Evolutionary conservation across 2,888 invertebrate species (phyloP), one percentile per base, ranked within the genome.

Genomic region (Cantharis nigra): DNA sequence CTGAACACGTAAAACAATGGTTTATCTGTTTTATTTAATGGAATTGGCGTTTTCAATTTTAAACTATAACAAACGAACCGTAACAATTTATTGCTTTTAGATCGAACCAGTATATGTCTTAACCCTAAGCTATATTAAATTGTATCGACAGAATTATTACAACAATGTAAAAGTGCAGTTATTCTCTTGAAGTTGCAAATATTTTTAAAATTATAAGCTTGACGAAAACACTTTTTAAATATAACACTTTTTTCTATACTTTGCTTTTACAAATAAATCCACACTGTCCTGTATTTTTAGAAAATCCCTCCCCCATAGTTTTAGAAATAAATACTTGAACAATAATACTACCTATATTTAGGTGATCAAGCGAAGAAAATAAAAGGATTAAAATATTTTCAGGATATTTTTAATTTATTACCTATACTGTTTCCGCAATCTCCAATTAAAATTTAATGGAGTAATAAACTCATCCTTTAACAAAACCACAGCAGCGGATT

Each of bases 41-140:
- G 75, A 75, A 78, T 76, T 73, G 73, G 78, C 76, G 75, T 75
- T 73, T 78, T 75, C 75, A 78, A 75, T 78, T 78, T 78, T 69
- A 78, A 78, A 72, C 75, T 70, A 78, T 28, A 72, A 72, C 70
- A 75, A 78, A 72, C 71, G 78, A 78, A 78, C 78, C 78, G 75
- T 78, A 75, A 72, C 77, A 77, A 77, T 77, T 77, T 74, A 77
- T 77, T 69, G 77, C 77, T 72, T 69, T 77, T 69, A 74, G 73
- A 74, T 69, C 74, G 71, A 77, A 71, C 74, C 28, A 73, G 71
- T 69, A 77, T 77, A 77, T 77, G 65, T 67, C 65, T 74, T 77
- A 72, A 74, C 77, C 77, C 67, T 67, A 74, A 77, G 77, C 77
- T 72, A 77, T 77, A 74, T 77, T 77, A 74, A 77, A 77, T 77